Evolutionary conservation across 2,888 invertebrate genomes (phyloP).

Genomic region (Criorhina ranunculi): DNA sequence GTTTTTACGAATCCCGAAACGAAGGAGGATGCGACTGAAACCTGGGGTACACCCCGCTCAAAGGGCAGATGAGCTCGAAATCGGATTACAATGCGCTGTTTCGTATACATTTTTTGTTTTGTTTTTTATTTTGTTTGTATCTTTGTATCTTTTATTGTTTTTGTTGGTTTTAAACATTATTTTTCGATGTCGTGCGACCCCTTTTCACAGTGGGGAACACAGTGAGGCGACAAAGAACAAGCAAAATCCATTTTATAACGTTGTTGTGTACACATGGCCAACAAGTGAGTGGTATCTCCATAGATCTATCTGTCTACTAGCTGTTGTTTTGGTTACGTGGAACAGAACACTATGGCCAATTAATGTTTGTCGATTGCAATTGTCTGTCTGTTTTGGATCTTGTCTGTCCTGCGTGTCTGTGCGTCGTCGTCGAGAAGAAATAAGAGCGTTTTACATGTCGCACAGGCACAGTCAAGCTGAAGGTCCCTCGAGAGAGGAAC

Average conservation of each 20-base stretch:
- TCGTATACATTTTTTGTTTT: background rate
- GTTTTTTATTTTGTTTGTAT: slow-evolving; percentile 10
- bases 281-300: slow-evolving; percentile 50
- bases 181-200: slow-evolving; percentile 68
- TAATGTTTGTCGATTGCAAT: slow-evolving; percentile 74
- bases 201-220: slow-evolving; percentile 17
- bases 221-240: slow-evolving; percentile 74
- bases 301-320: slow-evolving; percentile 2
- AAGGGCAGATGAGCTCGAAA: slow-evolving; percentile 60
- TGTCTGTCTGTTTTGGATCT: slow-evolving; percentile 54
- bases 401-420: slow-evolving; percentile 68
- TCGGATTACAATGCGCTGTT: slow-evolving; percentile 68
- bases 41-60: slow-evolving; percentile 17
- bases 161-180: slow-evolving; percentile 63
- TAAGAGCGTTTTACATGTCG: slow-evolving; percentile 63
- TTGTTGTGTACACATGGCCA: slow-evolving; percentile 53
- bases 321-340: slow-evolving; percentile 57
- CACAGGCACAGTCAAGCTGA: slow-evolving; percentile 64
- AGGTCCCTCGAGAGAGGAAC: slow-evolving; percentile 69
- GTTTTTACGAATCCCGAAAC: slow-evolving; percentile 14
- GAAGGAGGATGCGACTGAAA: slow-evolving; percentile 22
- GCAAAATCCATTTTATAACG: slow-evolving; percentile 75
- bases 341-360: slow-evolving; percentile 77
- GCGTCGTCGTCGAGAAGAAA: slow-evolving; percentile 27
- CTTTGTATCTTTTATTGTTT: slow-evolving; percentile 64